phyloP scores from a whole-genome alignment of 35 echinoderm and acorn worm genomes.

The Amphiura filiformis region DNA sequence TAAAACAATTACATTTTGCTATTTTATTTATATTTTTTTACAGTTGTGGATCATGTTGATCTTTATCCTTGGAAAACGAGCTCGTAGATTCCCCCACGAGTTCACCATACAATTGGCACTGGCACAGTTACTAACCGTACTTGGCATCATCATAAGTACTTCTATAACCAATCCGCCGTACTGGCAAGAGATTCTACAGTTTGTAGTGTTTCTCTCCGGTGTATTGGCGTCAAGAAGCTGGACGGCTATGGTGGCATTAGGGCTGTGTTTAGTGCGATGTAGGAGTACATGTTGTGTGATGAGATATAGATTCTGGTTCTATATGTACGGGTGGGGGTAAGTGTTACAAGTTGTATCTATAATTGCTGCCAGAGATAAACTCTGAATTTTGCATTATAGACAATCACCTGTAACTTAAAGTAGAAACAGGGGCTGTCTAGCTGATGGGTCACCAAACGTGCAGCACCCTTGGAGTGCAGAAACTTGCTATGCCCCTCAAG shows the following conservation, averaged over 20 bases:
- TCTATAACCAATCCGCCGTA: not conserved
- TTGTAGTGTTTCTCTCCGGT: constrained; percentile 39
- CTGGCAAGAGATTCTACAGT: constrained; percentile 46
- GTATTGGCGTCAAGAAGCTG: constrained; percentile 57
- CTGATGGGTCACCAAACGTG: too few relatives aligned
- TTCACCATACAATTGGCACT: constrained; percentile 60
- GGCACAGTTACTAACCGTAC: constrained; percentile 50
- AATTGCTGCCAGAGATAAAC: not conserved
- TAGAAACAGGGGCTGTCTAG: too few relatives aligned
- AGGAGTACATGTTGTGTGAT: constrained; percentile 56
- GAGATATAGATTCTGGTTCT: constrained; percentile 44
- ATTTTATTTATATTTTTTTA: not conserved
- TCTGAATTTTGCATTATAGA: too few relatives aligned
- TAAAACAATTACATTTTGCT: too few relatives aligned
- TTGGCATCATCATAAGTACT: constrained; percentile 44
- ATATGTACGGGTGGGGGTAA: constrained; percentile 82
- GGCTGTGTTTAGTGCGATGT: constrained; percentile 58
- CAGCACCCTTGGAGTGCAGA: too few relatives aligned
- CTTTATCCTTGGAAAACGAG: constrained; percentile 53
- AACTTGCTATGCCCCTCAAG: too few relatives aligned
- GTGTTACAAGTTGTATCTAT: constrained; percentile 3
- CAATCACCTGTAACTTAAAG: too few relatives aligned
- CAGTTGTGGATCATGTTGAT: constrained; percentile 71
- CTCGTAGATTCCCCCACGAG: constrained; percentile 48
- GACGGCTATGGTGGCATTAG: constrained; percentile 58